Base-by-base conservation (phyloP, 2,888 invertebrate genomes). In the Tanytarsus gracilentus region DNA sequence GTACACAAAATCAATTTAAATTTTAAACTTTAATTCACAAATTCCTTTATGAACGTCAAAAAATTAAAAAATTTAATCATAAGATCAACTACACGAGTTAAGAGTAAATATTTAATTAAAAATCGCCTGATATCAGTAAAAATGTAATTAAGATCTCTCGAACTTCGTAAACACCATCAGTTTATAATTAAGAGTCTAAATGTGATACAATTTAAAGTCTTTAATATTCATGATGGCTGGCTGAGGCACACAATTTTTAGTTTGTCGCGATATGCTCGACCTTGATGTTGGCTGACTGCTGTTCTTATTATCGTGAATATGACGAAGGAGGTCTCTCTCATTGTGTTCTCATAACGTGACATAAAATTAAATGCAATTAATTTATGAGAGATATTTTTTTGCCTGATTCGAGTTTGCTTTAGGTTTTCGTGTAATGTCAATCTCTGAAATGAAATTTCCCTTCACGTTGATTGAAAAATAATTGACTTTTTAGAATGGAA, bases 61-160 rank as follows among this genome's bases (percentile, higher is more conserved):
- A n/a, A n/a, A n/a, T n/a, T n/a, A n/a, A n/a, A n/a, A n/a, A n/a
- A n/a, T n/a, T n/a, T n/a, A n/a, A n/a, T n/a, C n/a, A n/a, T n/a
- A n/a, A n/a, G n/a, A n/a, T n/a, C n/a, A n/a, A n/a, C n/a, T n/a
- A n/a, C n/a, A n/a, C n/a, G n/a, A n/a, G n/a, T n/a, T n/a, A 56
- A 30, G 29, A 58, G 29, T 8, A 1, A 36, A 36, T 36, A 36
- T 23, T 23, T 8, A 44, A 21, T 23, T 2, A 44, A 44, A 44
- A 18, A 23, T 44, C 30, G 23, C 48, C 48, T 58, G 53, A 44
- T 58, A 58, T 58, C 58, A 48, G 40, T 9, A 39, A 58, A 58
- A 58, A 58, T 44, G 44, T 58, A 58, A 58, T 58, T 58, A 58
- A 58, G 58, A 58, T 58, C 58, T 58, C 21, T 25, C 25, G 14